These are phyloP conservation scores for Gobio occitaniae DNA, from an alignment of 2,797 vertebrate genomes.

Conservation along the genomic window DNA sequence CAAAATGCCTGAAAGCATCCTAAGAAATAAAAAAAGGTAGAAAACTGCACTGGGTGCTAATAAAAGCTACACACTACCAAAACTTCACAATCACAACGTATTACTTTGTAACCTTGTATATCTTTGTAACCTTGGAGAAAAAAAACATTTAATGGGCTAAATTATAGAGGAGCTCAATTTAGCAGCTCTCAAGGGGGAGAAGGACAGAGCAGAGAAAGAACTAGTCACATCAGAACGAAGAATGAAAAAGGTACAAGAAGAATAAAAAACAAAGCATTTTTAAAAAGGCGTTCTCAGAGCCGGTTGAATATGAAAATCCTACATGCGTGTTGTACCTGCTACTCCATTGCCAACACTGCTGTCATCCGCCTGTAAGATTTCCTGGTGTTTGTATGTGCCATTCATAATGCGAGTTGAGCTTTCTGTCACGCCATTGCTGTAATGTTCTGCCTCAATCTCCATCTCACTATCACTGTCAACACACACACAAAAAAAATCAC, in stretches of 20 bases:
- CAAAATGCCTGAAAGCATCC: not conserved
- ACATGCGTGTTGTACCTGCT: slow-evolving; percentile 68
- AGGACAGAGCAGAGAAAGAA: slow-evolving; percentile 10
- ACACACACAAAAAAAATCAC: slow-evolving; percentile 3
- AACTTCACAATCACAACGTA: not conserved
- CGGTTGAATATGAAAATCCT: not conserved
- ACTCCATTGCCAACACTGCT: slow-evolving; percentile 89
- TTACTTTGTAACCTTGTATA: not conserved
- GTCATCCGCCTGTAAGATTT: slow-evolving; percentile 92
- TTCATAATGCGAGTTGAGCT: slow-evolving; percentile 92
- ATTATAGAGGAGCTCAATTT: slow-evolving; percentile 38
- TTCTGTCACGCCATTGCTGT: slow-evolving; percentile 92
- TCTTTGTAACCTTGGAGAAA: slow-evolving; percentile 43
- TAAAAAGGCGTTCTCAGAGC: not conserved
- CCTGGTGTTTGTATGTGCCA: slow-evolving; percentile 95
- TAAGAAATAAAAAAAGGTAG: not conserved
- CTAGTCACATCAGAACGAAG: slow-evolving; percentile 1
- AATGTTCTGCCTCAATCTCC: slow-evolving; percentile 96
- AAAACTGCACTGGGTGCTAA: not conserved
- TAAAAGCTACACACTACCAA: slow-evolving; percentile 1
- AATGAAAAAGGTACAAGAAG: not conserved
- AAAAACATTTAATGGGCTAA: slow-evolving; percentile 46
- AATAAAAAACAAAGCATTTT: not conserved
- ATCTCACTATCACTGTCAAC: slow-evolving; percentile 92
- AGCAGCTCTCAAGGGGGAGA: slow-evolving; percentile 11